A percentile compares a stretch with the other conserved stretches of the same genome.
These are phyloP conservation scores for Squalus acanthias DNA, from an alignment of 2,797 vertebrate species.

Conservation along the genomic window DNA sequence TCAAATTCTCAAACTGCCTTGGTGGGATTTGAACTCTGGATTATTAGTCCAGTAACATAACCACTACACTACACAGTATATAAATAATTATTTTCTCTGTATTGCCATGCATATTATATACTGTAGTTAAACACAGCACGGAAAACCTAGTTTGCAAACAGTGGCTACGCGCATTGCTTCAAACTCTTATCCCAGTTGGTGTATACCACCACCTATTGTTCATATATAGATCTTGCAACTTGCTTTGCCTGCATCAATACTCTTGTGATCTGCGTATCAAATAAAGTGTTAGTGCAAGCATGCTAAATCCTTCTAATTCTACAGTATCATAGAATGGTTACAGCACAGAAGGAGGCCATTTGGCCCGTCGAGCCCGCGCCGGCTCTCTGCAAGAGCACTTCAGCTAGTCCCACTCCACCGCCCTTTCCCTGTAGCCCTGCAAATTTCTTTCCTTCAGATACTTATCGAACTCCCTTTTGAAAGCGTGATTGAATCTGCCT, in stretches of 20 bases:
- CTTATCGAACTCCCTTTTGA: too few species aligned
- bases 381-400: too few species aligned
- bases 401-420: too few species aligned
- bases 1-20: background rate
- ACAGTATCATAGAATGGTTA: background rate
- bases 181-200: background rate
- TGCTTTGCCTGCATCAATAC: background rate
- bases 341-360: too few species aligned
- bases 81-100: background rate
- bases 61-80: background rate
- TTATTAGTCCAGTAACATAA: background rate
- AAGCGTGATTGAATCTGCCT: too few species aligned
- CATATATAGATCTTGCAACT: background rate
- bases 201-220: conserved; percentile 32
- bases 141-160: background rate
- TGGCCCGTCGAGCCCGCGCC: too few species aligned
- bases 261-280: background rate
- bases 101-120: background rate
- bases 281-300: background rate
- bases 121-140: background rate
- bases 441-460: too few species aligned
- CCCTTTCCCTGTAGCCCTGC: too few species aligned
- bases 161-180: background rate
- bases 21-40: background rate
- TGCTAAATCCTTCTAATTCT: background rate